A percentile compares a stretch with the other conserved stretches of the same genome.
Conservation (phyloP, 1,140 invertebrate species). For the Orchestia grillus region DNA sequence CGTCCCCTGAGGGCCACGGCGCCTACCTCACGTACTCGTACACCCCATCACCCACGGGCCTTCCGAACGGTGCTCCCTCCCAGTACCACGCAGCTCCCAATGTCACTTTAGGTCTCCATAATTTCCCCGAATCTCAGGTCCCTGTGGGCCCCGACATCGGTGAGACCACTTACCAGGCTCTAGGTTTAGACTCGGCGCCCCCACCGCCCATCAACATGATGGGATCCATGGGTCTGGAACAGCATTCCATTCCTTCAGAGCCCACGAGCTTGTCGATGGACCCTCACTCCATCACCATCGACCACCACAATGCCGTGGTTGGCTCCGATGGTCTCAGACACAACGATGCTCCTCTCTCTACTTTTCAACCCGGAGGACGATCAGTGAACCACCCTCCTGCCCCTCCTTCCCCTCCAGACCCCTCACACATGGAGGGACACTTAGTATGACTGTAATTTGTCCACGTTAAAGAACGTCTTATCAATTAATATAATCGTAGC, state of each 20-base stretch:
- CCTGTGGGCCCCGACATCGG: constrained; percentile 51
- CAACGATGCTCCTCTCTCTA: constrained; percentile 64
- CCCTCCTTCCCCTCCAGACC: constrained; percentile 42
- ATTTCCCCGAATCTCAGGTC: constrained; percentile 56
- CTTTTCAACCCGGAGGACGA: constrained; percentile 63
- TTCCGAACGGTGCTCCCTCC: constrained; percentile 65
- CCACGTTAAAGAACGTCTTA: constrained; percentile 29
- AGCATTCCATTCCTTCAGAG: constrained; percentile 67
- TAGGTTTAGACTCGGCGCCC: constrained; percentile 66
- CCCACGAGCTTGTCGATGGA: constrained; percentile 66
- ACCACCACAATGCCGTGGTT: constrained; percentile 65
- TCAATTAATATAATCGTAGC: neutral
- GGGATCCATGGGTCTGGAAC: constrained; percentile 66
- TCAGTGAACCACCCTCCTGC: constrained; percentile 36
- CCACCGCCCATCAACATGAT: constrained; percentile 59
- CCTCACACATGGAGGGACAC: constrained; percentile 36
- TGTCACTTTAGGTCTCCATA: constrained; percentile 66
- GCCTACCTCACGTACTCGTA: constrained; percentile 66
- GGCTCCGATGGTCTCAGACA: constrained; percentile 64
- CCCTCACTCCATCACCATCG: constrained; percentile 67
- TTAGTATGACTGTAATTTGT: constrained; percentile 55
- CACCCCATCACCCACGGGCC: constrained; percentile 65
- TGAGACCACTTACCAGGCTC: constrained; percentile 59
- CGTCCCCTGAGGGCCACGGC: constrained; percentile 61
- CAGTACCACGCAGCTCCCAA: constrained; percentile 66